Conservation (phyloP, 2,113 vertebrate species). For the Serilophus lunatus region DNA sequence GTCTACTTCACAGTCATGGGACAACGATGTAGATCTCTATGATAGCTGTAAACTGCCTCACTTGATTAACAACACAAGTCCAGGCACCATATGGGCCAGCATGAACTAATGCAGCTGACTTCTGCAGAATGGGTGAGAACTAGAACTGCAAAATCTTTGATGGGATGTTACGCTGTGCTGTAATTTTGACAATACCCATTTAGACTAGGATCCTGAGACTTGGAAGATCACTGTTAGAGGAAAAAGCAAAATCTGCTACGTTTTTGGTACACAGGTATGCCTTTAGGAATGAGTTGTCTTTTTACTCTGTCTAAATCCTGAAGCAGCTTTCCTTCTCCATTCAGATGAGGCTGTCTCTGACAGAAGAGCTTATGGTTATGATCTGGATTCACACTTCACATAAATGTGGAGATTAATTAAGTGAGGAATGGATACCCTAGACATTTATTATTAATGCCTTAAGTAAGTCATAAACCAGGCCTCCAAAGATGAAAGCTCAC, state of each 20-base stretch:
- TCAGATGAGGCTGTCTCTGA: neutral
- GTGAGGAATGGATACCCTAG: neutral
- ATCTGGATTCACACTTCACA: neutral
- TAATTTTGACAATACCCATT: neutral
- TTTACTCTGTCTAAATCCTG: neutral
- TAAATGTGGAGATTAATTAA: conserved; percentile 35
- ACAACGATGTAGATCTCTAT: neutral
- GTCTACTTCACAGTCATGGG: neutral
- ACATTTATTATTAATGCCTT: conserved; percentile 32
- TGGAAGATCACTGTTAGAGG: neutral
- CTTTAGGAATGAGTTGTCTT: neutral
- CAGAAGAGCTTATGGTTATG: neutral
- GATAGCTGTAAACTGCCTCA: neutral
- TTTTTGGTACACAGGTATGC: neutral
- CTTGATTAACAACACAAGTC: neutral
- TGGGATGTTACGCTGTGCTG: too few species aligned
- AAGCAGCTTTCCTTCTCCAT: neutral
- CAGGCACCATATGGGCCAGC: neutral
- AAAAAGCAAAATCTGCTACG: neutral
- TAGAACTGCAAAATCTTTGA: neutral
- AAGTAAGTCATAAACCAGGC: conserved; percentile 16
- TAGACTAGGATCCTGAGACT: neutral
- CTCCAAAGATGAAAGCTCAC: conserved; percentile 41
- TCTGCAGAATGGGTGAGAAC: accelerated
- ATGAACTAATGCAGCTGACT: neutral